Base-by-base conservation (phyloP, 1,140 invertebrate genomes). In the Drosophila subobscura region DNA sequence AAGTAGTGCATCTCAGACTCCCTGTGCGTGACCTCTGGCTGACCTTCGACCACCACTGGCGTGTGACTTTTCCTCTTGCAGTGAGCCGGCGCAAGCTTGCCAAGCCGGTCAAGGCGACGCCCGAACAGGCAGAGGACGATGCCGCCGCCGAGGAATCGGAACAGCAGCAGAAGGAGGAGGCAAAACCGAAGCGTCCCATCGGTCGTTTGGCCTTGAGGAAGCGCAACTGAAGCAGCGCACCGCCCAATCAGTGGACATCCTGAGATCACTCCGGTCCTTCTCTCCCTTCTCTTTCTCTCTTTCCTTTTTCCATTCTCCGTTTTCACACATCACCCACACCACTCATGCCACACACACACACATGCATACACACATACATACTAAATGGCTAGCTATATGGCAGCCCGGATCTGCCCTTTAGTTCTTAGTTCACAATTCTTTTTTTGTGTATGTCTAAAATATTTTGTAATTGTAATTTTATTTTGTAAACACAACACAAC, bases 381-480 rank as follows among this genome's bases (percentile, higher is more conserved):
- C 53, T 53, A 74, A 63, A 86, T 80, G 73, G 81, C 80, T 86
- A 85, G 77, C 83, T 85, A 86, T 77, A 50, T 58, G 81, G 78
- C 81, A 81, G 77, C 77, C 55, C 37, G 83, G 83, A 67, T 64
- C 78, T 86, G 78, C 78, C 83, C 54, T 68, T 85, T 86, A 86
- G 81, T 88, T 88, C 47, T 88, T 88, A 88, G 83, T 88, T 88
- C 80, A 72, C 77, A 79, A 73, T 75, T 76, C 72, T 68, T 76
- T 73, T 63, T 73, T 73, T 57, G 56, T 73, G 68, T 63, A 73
- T 73, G 70, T 72, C 53, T 61, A 58, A 78, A 66, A 78, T 67
- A 67, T 72, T 61, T 61, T 83, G 75, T 65, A 76, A 71, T 79
- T 64, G 71, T 64, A 75, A 71, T 79, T 59, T 70, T 79, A 70